Conservation (phyloP, 2,797 vertebrate species). For the Paedocypris micromegethes region DNA sequence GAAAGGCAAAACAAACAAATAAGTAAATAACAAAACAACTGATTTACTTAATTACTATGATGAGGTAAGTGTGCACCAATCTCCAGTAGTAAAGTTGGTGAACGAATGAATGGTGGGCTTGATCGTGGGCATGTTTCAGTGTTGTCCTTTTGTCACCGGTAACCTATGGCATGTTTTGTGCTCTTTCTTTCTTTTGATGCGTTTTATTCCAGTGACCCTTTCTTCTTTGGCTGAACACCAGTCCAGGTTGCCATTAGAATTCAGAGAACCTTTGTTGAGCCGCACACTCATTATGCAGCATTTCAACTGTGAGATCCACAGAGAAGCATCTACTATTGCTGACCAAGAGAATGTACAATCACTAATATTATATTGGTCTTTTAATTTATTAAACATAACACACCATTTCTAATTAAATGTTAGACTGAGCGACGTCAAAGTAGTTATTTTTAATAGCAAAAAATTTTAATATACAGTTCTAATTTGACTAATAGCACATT, state of each 20-base stretch:
- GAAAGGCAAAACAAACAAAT: too few species aligned
- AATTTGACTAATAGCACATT: too few species aligned
- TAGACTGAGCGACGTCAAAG: too few species aligned
- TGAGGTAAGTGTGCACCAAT: too few species aligned
- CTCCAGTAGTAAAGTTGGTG: background rate
- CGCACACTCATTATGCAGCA: constrained; percentile 32
- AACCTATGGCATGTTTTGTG: background rate
- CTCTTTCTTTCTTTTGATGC: constrained; percentile 12
- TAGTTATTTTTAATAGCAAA: too few species aligned
- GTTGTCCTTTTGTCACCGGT: background rate
- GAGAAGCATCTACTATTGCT: background rate
- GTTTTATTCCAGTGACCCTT: constrained; percentile 20
- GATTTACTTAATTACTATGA: too few species aligned
- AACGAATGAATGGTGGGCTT: constrained; percentile 16
- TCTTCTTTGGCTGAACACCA: constrained; percentile 7
- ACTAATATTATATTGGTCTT: background rate
- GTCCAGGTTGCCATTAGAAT: constrained; percentile 37
- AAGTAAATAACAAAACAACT: too few species aligned
- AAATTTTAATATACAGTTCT: too few species aligned
- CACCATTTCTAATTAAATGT: too few species aligned
- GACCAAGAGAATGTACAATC: background rate
- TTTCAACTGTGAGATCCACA: background rate
- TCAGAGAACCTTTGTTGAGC: constrained; percentile 30
- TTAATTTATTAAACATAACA: background rate
- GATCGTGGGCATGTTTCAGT: constrained; percentile 10